Evolutionary conservation across 1,140 invertebrate species (phyloP).

Genomic region (Linepithema humile): DNA sequence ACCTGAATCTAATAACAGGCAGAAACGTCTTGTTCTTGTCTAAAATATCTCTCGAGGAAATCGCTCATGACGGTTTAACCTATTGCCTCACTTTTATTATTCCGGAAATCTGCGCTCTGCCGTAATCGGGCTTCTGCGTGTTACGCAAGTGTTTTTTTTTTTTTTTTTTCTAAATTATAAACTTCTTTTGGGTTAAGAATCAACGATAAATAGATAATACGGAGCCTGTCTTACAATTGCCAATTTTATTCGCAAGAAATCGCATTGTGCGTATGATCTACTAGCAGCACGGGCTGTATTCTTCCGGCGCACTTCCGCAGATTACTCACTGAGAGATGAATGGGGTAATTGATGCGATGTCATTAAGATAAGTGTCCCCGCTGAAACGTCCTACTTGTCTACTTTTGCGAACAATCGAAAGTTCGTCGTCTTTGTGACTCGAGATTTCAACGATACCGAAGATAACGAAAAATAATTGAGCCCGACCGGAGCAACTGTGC

Average conservation of each 20-base stretch:
- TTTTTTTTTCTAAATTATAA: background rate
- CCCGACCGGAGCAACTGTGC: background rate
- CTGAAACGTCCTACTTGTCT: conserved; percentile 28
- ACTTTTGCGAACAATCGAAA: conserved; percentile 59
- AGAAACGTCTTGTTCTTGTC: conserved; percentile 46
- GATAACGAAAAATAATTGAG: conserved; percentile 6
- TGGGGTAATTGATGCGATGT: background rate
- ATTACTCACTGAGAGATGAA: background rate
- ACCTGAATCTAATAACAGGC: conserved; percentile 62
- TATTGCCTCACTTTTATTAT: conserved; percentile 55
- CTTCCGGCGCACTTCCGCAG: conserved; percentile 7
- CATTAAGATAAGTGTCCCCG: conserved; percentile 17
- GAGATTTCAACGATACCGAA: background rate
- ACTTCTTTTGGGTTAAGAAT: background rate
- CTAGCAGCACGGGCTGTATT: background rate
- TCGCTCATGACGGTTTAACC: conserved; percentile 25
- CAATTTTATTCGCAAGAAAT: background rate
- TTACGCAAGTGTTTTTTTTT: background rate
- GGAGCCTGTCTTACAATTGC: background rate
- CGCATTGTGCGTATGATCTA: background rate
- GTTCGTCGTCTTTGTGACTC: conserved; percentile 9
- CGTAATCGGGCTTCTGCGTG: background rate
- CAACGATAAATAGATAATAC: background rate
- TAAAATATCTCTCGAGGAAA: conserved; percentile 26
- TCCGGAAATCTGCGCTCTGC: background rate